Evolutionary conservation across 1,140 invertebrate species (phyloP).

Genomic region (Bombus affinis): DNA sequence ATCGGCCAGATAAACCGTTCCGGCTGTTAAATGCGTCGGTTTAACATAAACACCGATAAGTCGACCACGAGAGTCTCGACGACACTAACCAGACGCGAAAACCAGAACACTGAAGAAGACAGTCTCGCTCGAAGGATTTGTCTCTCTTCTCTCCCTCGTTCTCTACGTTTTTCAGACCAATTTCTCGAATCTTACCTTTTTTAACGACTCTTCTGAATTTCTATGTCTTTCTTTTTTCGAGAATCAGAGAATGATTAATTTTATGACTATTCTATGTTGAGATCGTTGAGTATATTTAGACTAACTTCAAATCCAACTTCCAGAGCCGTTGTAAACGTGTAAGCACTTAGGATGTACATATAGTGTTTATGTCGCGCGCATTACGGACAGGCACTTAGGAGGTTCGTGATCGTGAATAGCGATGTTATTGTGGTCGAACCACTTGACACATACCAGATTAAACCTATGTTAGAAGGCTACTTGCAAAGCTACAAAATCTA

Average conservation of each 20-base stretch:
- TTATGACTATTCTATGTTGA: too few species aligned
- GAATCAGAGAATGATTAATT: not conserved
- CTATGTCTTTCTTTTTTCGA: not conserved
- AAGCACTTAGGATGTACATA: not conserved
- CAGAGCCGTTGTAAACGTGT: conserved; percentile 12
- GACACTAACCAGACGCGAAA: conserved; percentile 73
- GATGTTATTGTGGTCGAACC: conserved; percentile 51
- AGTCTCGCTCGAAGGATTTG: conserved; percentile 15
- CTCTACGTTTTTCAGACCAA: not conserved
- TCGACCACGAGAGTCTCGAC: conserved; percentile 56
- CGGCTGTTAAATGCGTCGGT: conserved; percentile 72
- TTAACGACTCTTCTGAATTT: not conserved
- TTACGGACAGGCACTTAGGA: conserved; percentile 31
- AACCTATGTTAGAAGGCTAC: not conserved
- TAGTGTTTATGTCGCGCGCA: conserved; percentile 44
- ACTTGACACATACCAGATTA: conserved; percentile 53
- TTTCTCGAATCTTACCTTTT: not conserved
- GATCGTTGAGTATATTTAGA: not conserved
- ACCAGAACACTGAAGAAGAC: conserved; percentile 45
- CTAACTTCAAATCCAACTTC: not conserved
- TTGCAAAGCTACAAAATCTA: not conserved
- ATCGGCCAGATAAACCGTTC: conserved; percentile 71
- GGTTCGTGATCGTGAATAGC: conserved; percentile 43
- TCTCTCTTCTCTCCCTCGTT: not conserved
- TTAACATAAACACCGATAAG: conserved; percentile 75